phyloP scores from a whole-genome alignment of 2,113 vertebrate genomes.

The Amia ocellicauda region DNA sequence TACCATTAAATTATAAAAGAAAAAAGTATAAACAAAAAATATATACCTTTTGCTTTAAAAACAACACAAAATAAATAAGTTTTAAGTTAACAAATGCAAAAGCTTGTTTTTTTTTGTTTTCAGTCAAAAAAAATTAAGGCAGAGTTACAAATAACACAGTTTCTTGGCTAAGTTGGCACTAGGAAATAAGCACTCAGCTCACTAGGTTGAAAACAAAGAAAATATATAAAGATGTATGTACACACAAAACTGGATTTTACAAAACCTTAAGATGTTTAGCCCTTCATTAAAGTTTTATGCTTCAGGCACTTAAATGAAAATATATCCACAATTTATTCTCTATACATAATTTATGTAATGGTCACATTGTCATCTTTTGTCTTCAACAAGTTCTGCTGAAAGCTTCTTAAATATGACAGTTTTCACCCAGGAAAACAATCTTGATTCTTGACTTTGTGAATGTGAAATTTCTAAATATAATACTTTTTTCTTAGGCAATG shows the following conservation, averaged over 20 bases:
- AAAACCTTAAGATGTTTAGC: no score
- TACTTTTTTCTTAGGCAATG: no score
- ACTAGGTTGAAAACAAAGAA: constrained; percentile 7
- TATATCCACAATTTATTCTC: no score
- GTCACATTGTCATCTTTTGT: no score
- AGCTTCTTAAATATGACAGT: no score
- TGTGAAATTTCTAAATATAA: no score
- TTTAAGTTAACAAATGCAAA: constrained; percentile 68
- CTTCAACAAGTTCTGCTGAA: no score
- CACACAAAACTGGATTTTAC: constrained; percentile 3
- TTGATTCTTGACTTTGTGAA: no score
- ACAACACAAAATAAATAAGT: constrained; percentile 65
- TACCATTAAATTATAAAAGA: constrained; percentile 63
- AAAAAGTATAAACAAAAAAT: constrained; percentile 47
- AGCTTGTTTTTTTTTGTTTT: constrained; percentile 24
- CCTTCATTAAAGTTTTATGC: no score
- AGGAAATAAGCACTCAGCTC: constrained; percentile 12
- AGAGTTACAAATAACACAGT: constrained; percentile 16
- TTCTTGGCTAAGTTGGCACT: constrained; percentile 16
- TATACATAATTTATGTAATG: no score
- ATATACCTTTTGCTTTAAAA: constrained; percentile 47
- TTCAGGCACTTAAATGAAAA: no score
- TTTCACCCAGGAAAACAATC: no score
- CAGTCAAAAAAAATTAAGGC: constrained; percentile 31
- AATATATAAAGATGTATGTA: constrained; percentile 10